Conservation (phyloP, 1,140 invertebrate species). For the Pachypsylla venusta region DNA sequence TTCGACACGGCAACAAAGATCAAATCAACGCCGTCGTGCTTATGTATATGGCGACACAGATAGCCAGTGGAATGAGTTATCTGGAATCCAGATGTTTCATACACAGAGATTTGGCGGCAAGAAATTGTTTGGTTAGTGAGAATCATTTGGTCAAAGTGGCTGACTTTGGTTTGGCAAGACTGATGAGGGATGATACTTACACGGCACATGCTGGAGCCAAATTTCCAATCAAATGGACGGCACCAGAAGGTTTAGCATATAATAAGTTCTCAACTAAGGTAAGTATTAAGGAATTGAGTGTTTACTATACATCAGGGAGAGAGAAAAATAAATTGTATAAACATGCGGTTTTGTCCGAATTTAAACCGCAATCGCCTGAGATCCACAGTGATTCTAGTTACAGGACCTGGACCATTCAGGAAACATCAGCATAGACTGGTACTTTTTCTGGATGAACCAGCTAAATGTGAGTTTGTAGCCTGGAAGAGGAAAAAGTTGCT, state of each 20-base stretch:
- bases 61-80: slow-evolving; percentile 97
- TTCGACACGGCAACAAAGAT: slow-evolving; percentile 75
- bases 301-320: too few species aligned
- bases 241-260: slow-evolving; percentile 95
- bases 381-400: too few species aligned
- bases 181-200: slow-evolving; percentile 95
- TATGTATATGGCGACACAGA: slow-evolving; percentile 98
- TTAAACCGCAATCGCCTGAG: too few species aligned
- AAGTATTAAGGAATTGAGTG: too few species aligned
- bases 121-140: slow-evolving; percentile 96
- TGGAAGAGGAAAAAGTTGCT: too few species aligned
- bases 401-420: too few species aligned
- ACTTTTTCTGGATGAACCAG: too few species aligned
- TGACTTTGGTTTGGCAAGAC: slow-evolving; percentile 92
- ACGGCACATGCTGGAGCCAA: slow-evolving; percentile 96
- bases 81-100: slow-evolving; percentile 92
- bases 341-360: too few species aligned
- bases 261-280: slow-evolving; percentile 97
- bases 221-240: slow-evolving; percentile 99
- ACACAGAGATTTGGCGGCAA: slow-evolving; percentile 93
- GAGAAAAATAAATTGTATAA: too few species aligned
- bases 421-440: too few species aligned
- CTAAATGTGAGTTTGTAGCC: too few species aligned
- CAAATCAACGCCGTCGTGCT: slow-evolving; percentile 87
- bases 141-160: slow-evolving; percentile 58